Conservation (phyloP, 2,888 invertebrate species). For the Drosophila yooni region DNA sequence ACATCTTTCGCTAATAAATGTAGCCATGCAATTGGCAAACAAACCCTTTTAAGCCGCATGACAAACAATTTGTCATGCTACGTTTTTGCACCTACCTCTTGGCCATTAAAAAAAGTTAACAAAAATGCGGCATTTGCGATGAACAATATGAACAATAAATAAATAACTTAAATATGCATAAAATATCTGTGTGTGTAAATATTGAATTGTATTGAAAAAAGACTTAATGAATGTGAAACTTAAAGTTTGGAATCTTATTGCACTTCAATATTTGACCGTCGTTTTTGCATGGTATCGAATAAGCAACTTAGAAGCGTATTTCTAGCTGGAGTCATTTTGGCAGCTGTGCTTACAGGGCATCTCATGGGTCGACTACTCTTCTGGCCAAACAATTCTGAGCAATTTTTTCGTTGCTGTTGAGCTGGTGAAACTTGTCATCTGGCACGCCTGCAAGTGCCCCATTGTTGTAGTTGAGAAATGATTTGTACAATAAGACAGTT, state of each 20-base stretch:
- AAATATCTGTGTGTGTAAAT: not conserved
- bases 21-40: conserved; percentile 25
- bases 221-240: not conserved
- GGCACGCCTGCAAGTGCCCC: conserved; percentile 57
- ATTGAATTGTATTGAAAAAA: not conserved
- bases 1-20: conserved; percentile 65
- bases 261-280: not conserved
- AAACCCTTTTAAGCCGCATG: conserved; percentile 51
- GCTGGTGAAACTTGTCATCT: conserved; percentile 51
- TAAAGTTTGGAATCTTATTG: not conserved
- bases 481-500: conserved; percentile 58
- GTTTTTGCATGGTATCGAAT: not conserved
- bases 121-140: not conserved
- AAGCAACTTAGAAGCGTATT: not conserved
- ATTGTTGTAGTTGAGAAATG: conserved; percentile 64
- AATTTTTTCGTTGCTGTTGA: conserved; percentile 6
- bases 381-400: not conserved
- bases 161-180: not conserved
- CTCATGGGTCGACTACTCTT: not conserved
- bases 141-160: not conserved
- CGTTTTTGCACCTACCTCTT: conserved; percentile 19
- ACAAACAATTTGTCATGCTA: conserved; percentile 52
- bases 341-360: conserved; percentile 7
- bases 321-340: not conserved
- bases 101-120: too few relatives aligned